Percentiles rank a stretch among this genome's conserved stretches.
Conservation (phyloP, 2,888 invertebrate species). For the Dryobota labecula region DNA sequence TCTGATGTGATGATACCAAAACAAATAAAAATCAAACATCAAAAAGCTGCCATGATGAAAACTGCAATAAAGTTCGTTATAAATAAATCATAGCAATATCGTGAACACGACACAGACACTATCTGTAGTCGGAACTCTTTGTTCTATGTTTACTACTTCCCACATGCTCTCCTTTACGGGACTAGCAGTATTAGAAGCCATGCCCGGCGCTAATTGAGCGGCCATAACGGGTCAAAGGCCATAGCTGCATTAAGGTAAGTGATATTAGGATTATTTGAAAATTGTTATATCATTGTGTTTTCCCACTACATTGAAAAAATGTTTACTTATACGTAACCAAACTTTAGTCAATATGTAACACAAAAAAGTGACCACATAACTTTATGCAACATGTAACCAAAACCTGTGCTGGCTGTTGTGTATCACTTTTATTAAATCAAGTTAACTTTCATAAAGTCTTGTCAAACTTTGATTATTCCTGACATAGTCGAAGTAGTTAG, state of each 20-base stretch:
- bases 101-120: conserved; percentile 37
- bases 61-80: conserved; percentile 24
- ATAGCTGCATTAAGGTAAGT: neutral
- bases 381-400: too few species aligned
- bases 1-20: neutral
- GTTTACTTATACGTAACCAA: too few species aligned
- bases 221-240: conserved; percentile 4
- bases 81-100: conserved; percentile 46
- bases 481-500: too few species aligned
- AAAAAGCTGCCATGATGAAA: conserved; percentile 19
- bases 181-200: conserved; percentile 1
- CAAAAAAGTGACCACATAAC: too few species aligned
- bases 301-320: too few species aligned
- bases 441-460: too few species aligned
- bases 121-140: conserved; percentile 39
- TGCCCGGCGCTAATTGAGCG: conserved; percentile 13
- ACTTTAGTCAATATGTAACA: too few species aligned
- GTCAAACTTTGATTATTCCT: too few species aligned
- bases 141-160: conserved; percentile 46
- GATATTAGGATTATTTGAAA: neutral
- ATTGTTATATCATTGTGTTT: too few species aligned
- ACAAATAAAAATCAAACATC: conserved; percentile 4
- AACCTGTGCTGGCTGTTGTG: too few species aligned
- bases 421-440: too few species aligned
- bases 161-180: conserved; percentile 8